phyloP scores from a whole-genome alignment of 2,888 invertebrate genomes.

The Metacarcinus magister region DNA sequence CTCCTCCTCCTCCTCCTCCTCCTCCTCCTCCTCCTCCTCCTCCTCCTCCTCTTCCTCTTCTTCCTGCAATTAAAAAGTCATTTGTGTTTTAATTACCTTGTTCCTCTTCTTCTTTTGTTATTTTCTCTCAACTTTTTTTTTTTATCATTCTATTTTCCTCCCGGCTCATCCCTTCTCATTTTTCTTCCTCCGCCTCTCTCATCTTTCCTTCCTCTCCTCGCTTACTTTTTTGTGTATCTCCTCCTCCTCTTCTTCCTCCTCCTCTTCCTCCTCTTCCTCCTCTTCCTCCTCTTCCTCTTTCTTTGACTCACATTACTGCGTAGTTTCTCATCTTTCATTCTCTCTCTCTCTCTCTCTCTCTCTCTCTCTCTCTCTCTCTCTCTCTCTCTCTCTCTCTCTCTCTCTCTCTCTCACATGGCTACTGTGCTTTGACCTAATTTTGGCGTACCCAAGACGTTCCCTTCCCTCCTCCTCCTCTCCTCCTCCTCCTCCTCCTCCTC shows the following conservation, averaged over 20 bases:
- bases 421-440: background rate
- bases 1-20: no score
- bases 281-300: background rate
- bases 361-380: slow-evolving; percentile 46
- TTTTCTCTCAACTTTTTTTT: background rate
- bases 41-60: background rate
- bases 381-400: slow-evolving; percentile 26
- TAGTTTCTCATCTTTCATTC: background rate
- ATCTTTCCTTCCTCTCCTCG: background rate
- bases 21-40: slow-evolving; percentile 29
- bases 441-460: background rate
- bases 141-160: background rate
- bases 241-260: background rate
- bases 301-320: background rate
- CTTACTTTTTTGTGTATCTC: background rate
- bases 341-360: slow-evolving; percentile 19
- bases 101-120: slow-evolving; percentile 13
- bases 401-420: background rate
- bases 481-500: slow-evolving; percentile 37
- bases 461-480: background rate
- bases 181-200: background rate
- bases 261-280: slow-evolving; percentile 11
- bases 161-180: background rate
- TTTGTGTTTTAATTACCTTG: slow-evolving; percentile 11
- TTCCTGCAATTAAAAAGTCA: slow-evolving; percentile 5